phyloP scores from a whole-genome alignment of 1,140 invertebrate genomes.

The Drosophila erecta region DNA sequence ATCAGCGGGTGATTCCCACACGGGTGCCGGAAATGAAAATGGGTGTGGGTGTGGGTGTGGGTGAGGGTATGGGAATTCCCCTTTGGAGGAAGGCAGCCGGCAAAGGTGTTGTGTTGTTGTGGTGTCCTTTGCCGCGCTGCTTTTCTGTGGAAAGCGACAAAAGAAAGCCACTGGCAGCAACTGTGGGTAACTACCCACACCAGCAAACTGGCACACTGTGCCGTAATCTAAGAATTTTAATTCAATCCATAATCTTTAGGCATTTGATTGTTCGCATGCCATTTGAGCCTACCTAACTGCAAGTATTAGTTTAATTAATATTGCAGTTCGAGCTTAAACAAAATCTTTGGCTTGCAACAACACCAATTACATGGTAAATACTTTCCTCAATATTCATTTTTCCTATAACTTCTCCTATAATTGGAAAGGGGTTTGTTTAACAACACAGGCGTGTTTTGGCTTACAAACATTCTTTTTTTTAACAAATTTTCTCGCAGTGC shows the following conservation, averaged over 20 bases:
- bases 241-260: no score
- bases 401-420: no score
- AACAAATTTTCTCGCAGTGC: slow-evolving; percentile 7
- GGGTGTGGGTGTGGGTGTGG: background rate
- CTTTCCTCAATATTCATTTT: no score
- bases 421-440: no score
- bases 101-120: slow-evolving; percentile 37
- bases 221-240: background rate
- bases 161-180: slow-evolving; percentile 44
- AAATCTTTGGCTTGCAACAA: no score
- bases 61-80: background rate
- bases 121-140: slow-evolving; percentile 38
- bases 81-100: background rate
- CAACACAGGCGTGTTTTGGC: no score
- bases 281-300: background rate
- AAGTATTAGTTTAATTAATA: no score
- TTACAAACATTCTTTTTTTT: no score
- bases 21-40: slow-evolving; percentile 2
- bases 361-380: no score
- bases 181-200: no score
- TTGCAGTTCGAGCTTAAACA: no score
- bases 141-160: slow-evolving; percentile 44
- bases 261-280: no score
- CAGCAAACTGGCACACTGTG: slow-evolving; percentile 2
- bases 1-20: slow-evolving; percentile 52